These are phyloP conservation scores for Gymnocheta viridis DNA, from an alignment of 2,888 invertebrate genomes.

Conservation along the genomic window DNA sequence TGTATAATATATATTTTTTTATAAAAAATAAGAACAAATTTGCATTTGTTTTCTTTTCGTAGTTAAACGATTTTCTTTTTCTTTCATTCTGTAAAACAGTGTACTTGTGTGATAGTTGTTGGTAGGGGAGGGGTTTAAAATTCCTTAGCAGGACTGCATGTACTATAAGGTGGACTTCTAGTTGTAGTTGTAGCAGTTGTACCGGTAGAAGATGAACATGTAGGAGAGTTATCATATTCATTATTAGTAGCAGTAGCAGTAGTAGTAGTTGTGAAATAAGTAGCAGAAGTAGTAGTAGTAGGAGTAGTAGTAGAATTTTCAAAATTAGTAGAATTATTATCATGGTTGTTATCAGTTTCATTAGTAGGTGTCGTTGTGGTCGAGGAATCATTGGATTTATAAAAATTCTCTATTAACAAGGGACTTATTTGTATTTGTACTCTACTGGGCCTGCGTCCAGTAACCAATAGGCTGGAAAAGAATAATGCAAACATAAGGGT, in stretches of 20 bases:
- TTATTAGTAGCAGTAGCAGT: constrained; percentile 54
- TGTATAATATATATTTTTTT: constrained; percentile 12
- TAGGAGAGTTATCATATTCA: constrained; percentile 64
- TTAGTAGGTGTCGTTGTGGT: constrained; percentile 68
- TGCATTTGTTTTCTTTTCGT: neutral
- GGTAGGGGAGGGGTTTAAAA: constrained; percentile 31
- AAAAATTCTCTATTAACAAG: constrained; percentile 66
- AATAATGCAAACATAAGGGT: constrained; percentile 50
- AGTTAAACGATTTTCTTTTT: neutral
- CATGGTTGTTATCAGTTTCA: constrained; percentile 63
- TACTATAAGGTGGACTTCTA: constrained; percentile 64
- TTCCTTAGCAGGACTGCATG: constrained; percentile 66
- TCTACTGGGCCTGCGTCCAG: constrained; percentile 82
- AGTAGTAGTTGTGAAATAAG: constrained; percentile 41
- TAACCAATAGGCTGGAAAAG: constrained; percentile 80
- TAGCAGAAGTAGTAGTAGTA: constrained; percentile 41
- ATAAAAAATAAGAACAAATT: constrained; percentile 28
- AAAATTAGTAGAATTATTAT: constrained; percentile 64
- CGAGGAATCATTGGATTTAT: constrained; percentile 70
- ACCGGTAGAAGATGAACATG: constrained; percentile 71
- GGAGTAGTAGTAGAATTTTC: constrained; percentile 57
- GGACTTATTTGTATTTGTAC: constrained; percentile 78
- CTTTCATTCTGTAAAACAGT: constrained; percentile 13
- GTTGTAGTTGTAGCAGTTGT: constrained; percentile 73
- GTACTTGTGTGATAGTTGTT: constrained; percentile 31